These are phyloP conservation scores for Centropus bengalensis DNA, from an alignment of 2,113 vertebrate species.

Conservation along the genomic window DNA sequence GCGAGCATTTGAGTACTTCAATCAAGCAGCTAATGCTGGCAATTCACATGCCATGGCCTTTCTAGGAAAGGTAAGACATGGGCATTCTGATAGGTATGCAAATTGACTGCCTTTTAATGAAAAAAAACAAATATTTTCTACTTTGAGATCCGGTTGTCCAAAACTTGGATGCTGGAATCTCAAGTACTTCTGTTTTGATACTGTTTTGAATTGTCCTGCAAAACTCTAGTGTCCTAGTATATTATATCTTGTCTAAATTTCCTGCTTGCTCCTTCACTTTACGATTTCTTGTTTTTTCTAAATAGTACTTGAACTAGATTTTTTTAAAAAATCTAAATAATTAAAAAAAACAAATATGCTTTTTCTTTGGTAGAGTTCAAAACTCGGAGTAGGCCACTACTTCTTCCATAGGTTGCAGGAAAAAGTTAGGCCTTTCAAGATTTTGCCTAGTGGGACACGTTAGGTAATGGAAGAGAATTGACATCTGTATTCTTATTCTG, in stretches of 20 bases:
- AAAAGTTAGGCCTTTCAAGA: neutral
- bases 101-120: neutral
- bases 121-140: neutral
- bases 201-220: neutral
- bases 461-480: neutral
- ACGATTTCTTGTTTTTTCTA: neutral
- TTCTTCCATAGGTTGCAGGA: neutral
- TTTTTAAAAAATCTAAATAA: neutral
- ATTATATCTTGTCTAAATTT: neutral
- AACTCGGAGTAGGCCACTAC: neutral
- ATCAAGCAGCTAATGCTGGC: conserved; percentile 95
- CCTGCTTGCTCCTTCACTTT: neutral
- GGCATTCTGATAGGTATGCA: neutral
- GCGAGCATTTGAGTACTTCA: conserved; percentile 98
- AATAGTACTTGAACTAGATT: neutral
- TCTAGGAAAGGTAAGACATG: conserved; percentile 88
- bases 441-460: neutral
- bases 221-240: neutral
- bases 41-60: conserved; percentile 98
- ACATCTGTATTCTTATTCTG: neutral
- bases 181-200: neutral
- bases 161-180: neutral
- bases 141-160: neutral
- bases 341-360: neutral
- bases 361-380: neutral